Percentiles rank a stretch among this genome's conserved stretches.
These are phyloP conservation scores for Solen grandis DNA, from an alignment of 1,140 invertebrate species.

Conservation along the genomic window DNA sequence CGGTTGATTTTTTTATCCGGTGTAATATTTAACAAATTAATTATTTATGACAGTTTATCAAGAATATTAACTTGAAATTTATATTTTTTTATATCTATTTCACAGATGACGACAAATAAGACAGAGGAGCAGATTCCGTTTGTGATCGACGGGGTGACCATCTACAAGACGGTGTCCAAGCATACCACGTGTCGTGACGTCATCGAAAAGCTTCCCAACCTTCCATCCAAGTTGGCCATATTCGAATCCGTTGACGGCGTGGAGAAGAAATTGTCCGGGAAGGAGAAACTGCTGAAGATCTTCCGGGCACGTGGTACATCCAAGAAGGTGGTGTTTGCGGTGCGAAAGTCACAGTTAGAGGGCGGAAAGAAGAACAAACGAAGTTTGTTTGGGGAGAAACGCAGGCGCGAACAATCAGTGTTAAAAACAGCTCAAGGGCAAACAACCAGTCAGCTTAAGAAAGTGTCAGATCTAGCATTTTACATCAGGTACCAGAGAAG, in stretches of 20 bases:
- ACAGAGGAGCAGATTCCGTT: slow-evolving; percentile 40
- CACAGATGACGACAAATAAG: neutral
- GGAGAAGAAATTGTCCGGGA: slow-evolving; percentile 37
- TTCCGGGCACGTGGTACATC: slow-evolving; percentile 29
- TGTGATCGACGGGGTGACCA: slow-evolving; percentile 24
- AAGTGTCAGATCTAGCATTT: neutral
- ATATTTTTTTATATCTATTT: neutral
- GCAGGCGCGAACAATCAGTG: neutral
- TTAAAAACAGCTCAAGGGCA: neutral
- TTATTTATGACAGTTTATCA: neutral
- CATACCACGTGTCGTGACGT: slow-evolving; percentile 48
- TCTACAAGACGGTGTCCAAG: slow-evolving; percentile 36
- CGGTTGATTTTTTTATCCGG: neutral
- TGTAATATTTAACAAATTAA: neutral
- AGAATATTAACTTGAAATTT: neutral
- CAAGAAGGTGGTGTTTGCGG: slow-evolving; percentile 32
- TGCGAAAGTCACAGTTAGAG: slow-evolving; percentile 15
- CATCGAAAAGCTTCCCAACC: slow-evolving; percentile 42
- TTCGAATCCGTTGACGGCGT: slow-evolving; percentile 40
- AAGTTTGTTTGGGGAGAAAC: neutral
- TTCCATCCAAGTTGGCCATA: slow-evolving; percentile 19
- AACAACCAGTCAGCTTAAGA: neutral
- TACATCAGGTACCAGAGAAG: neutral
- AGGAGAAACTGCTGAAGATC: slow-evolving; percentile 39
- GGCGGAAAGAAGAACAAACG: neutral